phyloP scores from a whole-genome alignment of 2,888 invertebrate genomes.

The Heterodera filipjevi region DNA sequence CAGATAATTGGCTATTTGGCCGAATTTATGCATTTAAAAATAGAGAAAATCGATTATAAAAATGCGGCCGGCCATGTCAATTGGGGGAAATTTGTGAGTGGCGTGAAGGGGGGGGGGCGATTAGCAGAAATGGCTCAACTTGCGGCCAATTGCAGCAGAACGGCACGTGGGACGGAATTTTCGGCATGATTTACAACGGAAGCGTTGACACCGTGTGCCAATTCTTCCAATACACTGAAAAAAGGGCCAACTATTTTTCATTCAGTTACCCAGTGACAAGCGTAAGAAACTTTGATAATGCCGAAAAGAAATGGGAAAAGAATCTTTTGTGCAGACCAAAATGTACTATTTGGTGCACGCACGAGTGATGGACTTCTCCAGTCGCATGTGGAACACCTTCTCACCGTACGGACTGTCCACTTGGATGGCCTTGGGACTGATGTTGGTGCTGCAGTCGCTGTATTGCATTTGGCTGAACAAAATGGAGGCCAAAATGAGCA shows the following conservation, averaged over 20 bases:
- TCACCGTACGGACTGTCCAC: slow-evolving; percentile 46
- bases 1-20: slow-evolving; percentile 29
- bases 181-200: slow-evolving; percentile 48
- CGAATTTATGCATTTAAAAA: slow-evolving; percentile 32
- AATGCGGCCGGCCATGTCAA: slow-evolving; percentile 30
- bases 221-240: slow-evolving; percentile 49
- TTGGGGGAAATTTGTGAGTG: slow-evolving; percentile 38
- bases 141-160: slow-evolving; percentile 18
- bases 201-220: slow-evolving; percentile 48
- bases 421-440: slow-evolving; percentile 44
- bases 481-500: slow-evolving; percentile 28
- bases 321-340: slow-evolving; percentile 14
- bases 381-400: slow-evolving; percentile 51
- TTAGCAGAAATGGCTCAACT: background rate
- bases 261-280: slow-evolving; percentile 36
- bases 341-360: slow-evolving; percentile 26
- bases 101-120: background rate
- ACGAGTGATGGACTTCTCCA: slow-evolving; percentile 17
- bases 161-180: slow-evolving; percentile 48
- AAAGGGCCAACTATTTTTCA: slow-evolving; percentile 43
- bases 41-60: slow-evolving; percentile 29
- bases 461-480: slow-evolving; percentile 25
- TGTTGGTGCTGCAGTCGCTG: slow-evolving; percentile 26
- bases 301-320: background rate
- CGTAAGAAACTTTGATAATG: background rate